These are phyloP conservation scores for Parazoanthus darwini DNA, from an alignment of 92 coral and sea anemone genomes.

Conservation along the genomic window DNA sequence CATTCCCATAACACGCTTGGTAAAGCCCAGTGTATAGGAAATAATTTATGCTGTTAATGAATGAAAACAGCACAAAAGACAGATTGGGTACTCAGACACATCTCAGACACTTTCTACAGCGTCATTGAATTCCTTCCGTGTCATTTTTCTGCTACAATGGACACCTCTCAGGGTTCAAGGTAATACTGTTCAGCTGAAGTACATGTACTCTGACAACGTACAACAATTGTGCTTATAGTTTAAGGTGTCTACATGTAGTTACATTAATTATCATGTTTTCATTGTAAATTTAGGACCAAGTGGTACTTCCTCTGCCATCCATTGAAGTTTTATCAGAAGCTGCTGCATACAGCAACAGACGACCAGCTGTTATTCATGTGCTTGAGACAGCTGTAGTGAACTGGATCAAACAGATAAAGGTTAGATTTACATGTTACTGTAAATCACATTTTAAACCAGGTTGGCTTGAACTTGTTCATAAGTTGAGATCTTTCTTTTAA, in stretches of 20 bases:
- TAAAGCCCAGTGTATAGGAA: no score
- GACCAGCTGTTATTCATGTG: constrained; percentile 98
- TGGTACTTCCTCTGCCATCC: constrained; percentile 95
- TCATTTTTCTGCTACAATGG: neutral
- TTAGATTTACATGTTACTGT: constrained; percentile 8
- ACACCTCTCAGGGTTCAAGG: neutral
- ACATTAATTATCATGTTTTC: no score
- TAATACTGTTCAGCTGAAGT: neutral
- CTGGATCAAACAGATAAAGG: constrained; percentile 99
- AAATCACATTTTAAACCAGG: neutral
- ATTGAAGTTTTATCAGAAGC: constrained; percentile 99
- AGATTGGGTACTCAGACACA: no score
- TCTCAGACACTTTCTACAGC: no score
- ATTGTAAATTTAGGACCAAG: constrained; percentile 59
- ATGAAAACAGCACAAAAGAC: no score
- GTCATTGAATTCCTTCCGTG: neutral
- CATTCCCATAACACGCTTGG: no score
- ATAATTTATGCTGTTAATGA: no score
- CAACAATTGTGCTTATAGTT: neutral
- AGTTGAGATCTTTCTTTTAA: no score
- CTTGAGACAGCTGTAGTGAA: constrained; percentile 94
- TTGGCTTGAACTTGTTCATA: no score
- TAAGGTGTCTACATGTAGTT: neutral
- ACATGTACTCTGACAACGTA: neutral
- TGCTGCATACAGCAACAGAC: constrained; percentile 94